Evolutionary conservation across 2,888 invertebrate genomes (phyloP), one percentile per base, ranked within the genome.

Genomic region (Barypeithes pellucidus): DNA sequence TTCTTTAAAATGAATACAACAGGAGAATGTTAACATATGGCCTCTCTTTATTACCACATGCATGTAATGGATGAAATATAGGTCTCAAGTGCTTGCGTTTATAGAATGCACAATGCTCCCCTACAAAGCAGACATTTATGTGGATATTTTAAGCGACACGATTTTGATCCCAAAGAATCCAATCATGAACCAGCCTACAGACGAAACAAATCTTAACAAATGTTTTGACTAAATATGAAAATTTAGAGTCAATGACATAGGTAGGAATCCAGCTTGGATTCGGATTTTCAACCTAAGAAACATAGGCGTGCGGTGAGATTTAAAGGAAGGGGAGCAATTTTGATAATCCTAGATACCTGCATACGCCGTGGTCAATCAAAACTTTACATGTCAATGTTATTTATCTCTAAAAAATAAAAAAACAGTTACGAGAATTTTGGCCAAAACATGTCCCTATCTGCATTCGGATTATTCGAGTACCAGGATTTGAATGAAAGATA

Each of bases 191-290:
- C 54, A 43, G 66, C 45, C 57, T 39, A 41, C 60, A 67, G 67
- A 67, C 67, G n/a, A 67, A 59, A 67, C 67, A 67, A 66, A 67
- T 29, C 60, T 39, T 43, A 18, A 67, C 45, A 67, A 67, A 57
- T 59, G 43, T 59, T 52, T 47, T 67, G 24, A 67, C 67, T 67
- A 47, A 60, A 59, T 59, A 59, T 59, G 43, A 67, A 43, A 59
- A 29, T 57, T 57, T 67, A n/a, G 39, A 57, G 67, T 67, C 67
- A 67, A 67, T 18, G 59, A 59, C 59, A 59, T 20, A n/a, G n/a
- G 1, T 18, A 39, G 39, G 41, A 52, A 52, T 29, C 14, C 52
- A 14, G 24, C 29, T 14, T 5, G 24, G 52, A 5, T 52, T 29
- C 29, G 29, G 8, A 52, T 29, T 52, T 52, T 29, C 22, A 22